Percentiles rank a stretch among this genome's conserved stretches.
Evolutionary conservation across 92 coral and sea anemone genomes (phyloP).

Genomic region (Epizoanthus ramosus): DNA sequence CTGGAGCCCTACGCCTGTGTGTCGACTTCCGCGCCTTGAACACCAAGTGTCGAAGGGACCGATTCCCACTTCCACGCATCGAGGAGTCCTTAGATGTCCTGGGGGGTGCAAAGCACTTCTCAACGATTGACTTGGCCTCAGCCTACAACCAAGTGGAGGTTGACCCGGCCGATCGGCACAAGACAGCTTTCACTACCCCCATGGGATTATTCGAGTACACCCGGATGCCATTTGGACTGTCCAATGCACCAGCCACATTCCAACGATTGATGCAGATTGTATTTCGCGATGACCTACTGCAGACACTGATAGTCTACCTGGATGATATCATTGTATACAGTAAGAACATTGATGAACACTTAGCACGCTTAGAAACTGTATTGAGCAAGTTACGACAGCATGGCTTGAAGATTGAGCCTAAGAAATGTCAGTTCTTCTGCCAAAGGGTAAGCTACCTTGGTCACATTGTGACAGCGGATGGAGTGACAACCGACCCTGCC

Average conservation of each 20-base stretch:
- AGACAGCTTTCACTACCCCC: constrained; percentile 65
- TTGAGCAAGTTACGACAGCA: constrained; percentile 43
- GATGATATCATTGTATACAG: constrained; percentile 52
- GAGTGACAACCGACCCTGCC: constrained; percentile 52
- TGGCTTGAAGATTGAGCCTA: constrained; percentile 50
- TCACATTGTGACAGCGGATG: constrained; percentile 55
- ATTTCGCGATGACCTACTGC: constrained; percentile 40
- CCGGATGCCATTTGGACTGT: constrained; percentile 49
- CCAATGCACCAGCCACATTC: constrained; percentile 47
- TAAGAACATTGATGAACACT: constrained; percentile 27
- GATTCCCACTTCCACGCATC: constrained; percentile 52
- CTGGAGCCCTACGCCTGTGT: constrained; percentile 60
- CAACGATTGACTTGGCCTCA: constrained; percentile 48
- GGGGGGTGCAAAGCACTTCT: constrained; percentile 47
- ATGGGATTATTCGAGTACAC: constrained; percentile 50
- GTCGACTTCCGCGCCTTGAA: constrained; percentile 63
- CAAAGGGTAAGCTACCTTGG: constrained; percentile 51
- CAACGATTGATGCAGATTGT: constrained; percentile 51
- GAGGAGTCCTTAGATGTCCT: constrained; percentile 48
- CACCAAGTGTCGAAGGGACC: constrained; percentile 42
- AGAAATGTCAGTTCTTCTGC: constrained; percentile 51
- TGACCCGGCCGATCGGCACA: constrained; percentile 30
- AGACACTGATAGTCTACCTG: constrained; percentile 58
- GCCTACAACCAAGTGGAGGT: constrained; percentile 56
- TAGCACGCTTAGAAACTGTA: constrained; percentile 33